These are phyloP conservation scores for Cossypha dichroa DNA, from an alignment of 2,797 vertebrate genomes.

Conservation along the genomic window DNA sequence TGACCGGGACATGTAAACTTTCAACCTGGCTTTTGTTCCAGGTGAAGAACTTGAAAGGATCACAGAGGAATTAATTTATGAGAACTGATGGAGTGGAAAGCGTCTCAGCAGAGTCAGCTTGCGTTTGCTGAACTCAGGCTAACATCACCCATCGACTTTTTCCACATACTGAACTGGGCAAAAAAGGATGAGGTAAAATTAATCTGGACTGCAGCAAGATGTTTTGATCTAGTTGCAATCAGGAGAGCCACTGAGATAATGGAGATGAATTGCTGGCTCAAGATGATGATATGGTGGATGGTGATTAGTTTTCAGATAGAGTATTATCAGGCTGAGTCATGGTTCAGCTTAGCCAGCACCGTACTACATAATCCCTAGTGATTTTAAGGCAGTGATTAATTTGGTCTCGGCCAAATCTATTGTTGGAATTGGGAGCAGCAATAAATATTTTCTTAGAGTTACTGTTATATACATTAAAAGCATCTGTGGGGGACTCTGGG, in stretches of 20 bases:
- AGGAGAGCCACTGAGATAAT: constrained; percentile 46
- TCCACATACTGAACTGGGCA: not conserved
- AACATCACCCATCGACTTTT: not conserved
- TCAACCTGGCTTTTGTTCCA: constrained; percentile 54
- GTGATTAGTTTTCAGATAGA: constrained; percentile 48
- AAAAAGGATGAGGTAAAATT: constrained; percentile 45
- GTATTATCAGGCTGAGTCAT: constrained; percentile 24
- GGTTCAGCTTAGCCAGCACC: constrained; percentile 7
- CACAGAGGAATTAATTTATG: constrained; percentile 53
- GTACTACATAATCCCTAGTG: not conserved
- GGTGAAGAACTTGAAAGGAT: constrained; percentile 45
- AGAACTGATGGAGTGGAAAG: constrained; percentile 51
- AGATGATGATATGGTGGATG: not conserved
- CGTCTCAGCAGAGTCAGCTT: not conserved
- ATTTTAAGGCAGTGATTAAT: constrained; percentile 57
- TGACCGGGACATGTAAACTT: constrained; percentile 32
- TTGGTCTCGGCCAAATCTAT: constrained; percentile 33
- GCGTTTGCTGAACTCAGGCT: not conserved
- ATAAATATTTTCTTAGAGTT: constrained; percentile 13
- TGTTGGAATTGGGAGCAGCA: constrained; percentile 1
- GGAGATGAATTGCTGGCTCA: constrained; percentile 53
- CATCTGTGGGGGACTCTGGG: not conserved
- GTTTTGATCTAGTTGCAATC: constrained; percentile 53
- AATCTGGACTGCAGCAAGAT: constrained; percentile 58
- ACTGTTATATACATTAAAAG: not conserved